These are phyloP conservation scores for Neoseiulus cucumeris DNA, from an alignment of 1,140 invertebrate genomes.

Conservation along the genomic window DNA sequence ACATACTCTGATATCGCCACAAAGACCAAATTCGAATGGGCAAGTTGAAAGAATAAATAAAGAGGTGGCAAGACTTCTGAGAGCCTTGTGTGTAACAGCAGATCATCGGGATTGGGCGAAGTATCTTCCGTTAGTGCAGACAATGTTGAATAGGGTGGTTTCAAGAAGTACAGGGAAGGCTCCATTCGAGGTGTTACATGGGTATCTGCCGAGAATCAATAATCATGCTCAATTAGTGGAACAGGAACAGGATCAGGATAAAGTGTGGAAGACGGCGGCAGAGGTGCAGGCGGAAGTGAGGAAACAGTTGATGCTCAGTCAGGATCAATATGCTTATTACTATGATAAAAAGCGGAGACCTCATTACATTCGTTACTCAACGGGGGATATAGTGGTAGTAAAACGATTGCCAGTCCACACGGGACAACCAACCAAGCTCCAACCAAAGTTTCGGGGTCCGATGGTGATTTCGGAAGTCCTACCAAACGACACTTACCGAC, in stretches of 20 bases:
- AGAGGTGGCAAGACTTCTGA: too few species aligned
- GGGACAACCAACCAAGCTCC: too few species aligned
- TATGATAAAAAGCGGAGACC: too few species aligned
- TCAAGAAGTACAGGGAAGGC: too few species aligned
- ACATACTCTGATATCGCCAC: constrained; percentile 16
- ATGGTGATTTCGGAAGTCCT: too few species aligned
- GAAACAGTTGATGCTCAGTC: not conserved
- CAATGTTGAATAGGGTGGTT: not conserved
- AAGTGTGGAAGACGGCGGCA: not conserved
- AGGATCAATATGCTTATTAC: not conserved
- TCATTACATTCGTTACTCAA: too few species aligned
- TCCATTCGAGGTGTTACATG: too few species aligned
- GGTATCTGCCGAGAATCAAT: too few species aligned
- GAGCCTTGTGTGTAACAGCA: not conserved
- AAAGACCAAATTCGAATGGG: constrained; percentile 20
- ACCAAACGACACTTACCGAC: too few species aligned
- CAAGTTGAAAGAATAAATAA: constrained; percentile 19
- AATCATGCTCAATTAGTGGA: not conserved
- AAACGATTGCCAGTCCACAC: too few species aligned
- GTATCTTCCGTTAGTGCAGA: not conserved
- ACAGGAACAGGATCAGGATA: not conserved
- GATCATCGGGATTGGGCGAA: not conserved
- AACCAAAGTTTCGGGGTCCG: too few species aligned
- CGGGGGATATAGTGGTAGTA: too few species aligned
- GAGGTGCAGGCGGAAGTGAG: not conserved